Conservation (phyloP, 2,888 invertebrate genomes). For the Taphrorychus bicolor region DNA sequence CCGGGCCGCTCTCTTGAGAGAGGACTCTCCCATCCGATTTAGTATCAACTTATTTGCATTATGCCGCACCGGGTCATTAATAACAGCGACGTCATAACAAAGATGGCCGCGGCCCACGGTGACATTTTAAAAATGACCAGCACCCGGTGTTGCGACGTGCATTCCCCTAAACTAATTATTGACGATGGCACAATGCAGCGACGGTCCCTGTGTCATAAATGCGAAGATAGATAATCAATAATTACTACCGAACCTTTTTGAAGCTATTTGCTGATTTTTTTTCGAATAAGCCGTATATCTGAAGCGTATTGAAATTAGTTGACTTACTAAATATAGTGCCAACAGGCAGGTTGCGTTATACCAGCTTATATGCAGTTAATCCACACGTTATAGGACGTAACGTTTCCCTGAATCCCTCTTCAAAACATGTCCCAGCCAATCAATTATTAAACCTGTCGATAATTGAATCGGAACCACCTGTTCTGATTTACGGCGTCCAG, state of each 20-base stretch:
- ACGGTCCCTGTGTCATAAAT: not conserved
- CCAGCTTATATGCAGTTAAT: not conserved
- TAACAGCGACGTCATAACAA: constrained; percentile 51
- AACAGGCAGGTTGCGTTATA: too few species aligned
- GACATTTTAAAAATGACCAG: constrained; percentile 54
- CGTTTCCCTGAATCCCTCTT: not conserved
- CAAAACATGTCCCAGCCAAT: not conserved
- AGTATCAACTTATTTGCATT: constrained; percentile 30
- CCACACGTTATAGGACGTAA: not conserved
- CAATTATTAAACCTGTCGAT: constrained; percentile 1
- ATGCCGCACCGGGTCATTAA: constrained; percentile 48
- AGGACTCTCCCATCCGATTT: constrained; percentile 10
- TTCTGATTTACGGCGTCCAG: constrained; percentile 4
- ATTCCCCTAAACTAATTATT: not conserved
- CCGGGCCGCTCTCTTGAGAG: constrained; percentile 7
- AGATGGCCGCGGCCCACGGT: constrained; percentile 51
- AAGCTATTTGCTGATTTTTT: too few species aligned
- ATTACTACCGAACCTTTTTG: too few species aligned
- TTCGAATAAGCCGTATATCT: too few species aligned
- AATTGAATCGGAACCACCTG: constrained; percentile 12
- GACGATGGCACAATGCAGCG: constrained; percentile 4
- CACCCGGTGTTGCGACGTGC: constrained; percentile 34
- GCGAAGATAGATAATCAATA: too few species aligned
- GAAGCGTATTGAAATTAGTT: too few species aligned
- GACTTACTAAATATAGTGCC: too few species aligned